These are phyloP conservation scores for Philypnodon macrostomus DNA, from an alignment of 2,797 vertebrate species.

Conservation along the genomic window DNA sequence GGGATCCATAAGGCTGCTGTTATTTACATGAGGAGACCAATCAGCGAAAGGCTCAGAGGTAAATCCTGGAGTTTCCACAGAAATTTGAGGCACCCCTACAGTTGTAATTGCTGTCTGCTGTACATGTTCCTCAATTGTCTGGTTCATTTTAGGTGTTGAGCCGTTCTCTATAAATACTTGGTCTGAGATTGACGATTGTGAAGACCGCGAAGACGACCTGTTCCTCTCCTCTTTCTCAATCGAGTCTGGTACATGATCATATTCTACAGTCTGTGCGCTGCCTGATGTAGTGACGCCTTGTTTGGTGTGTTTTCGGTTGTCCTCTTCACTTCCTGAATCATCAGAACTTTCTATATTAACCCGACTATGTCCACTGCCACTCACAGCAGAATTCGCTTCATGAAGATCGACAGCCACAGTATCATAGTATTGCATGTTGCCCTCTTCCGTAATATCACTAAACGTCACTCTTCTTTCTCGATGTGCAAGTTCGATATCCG, in stretches of 20 bases:
- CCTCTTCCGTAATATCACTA: constrained; percentile 39
- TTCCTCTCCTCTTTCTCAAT: constrained; percentile 33
- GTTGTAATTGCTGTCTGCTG: constrained; percentile 43
- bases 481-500: constrained; percentile 14
- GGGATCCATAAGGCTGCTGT: constrained; percentile 26
- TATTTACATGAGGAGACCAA: constrained; percentile 35
- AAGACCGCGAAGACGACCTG: constrained; percentile 50
- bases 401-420: constrained; percentile 34
- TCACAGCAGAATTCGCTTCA: constrained; percentile 31
- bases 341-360: constrained; percentile 10
- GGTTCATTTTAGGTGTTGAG: constrained; percentile 16
- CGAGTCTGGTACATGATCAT: constrained; percentile 62
- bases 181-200: constrained; percentile 49
- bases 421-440: constrained; percentile 64
- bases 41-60: constrained; percentile 55
- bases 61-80: constrained; percentile 33
- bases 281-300: background rate
- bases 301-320: constrained; percentile 21
- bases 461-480: constrained; percentile 74
- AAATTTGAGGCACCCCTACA: constrained; percentile 16
- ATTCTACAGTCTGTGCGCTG: constrained; percentile 35
- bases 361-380: constrained; percentile 22
- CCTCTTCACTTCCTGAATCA: constrained; percentile 38
- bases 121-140: constrained; percentile 24
- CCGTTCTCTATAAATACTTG: constrained; percentile 22